A percentile compares a stretch with the other conserved stretches of the same genome.
phyloP scores from a whole-genome alignment of 2,113 vertebrate genomes.

The Hippopotamus amphibius region DNA sequence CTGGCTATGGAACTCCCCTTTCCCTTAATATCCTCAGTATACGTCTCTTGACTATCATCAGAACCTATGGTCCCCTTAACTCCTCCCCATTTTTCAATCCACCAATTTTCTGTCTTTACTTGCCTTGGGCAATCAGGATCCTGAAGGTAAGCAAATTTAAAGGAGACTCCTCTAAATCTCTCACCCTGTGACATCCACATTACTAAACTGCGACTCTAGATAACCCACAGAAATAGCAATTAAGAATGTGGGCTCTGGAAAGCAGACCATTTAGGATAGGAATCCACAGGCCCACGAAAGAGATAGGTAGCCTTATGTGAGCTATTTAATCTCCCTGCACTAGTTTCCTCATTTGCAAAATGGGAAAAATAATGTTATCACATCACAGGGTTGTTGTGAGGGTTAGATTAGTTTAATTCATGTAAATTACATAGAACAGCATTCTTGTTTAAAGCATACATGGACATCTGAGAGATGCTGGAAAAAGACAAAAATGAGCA shows the following conservation, averaged over 20 bases:
- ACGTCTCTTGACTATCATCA: background rate
- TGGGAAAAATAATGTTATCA: background rate
- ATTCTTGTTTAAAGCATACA: background rate
- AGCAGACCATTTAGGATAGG: background rate
- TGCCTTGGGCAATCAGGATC: background rate
- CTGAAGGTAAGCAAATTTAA: background rate
- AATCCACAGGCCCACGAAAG: background rate
- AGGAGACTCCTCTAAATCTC: background rate
- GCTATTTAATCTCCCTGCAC: background rate
- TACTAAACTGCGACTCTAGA: background rate
- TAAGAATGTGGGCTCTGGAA: background rate
- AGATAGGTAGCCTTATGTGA: background rate
- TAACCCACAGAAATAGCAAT: background rate
- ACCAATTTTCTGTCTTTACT: background rate
- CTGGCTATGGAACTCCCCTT: background rate
- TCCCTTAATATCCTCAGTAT: background rate
- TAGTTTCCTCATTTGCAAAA: background rate
- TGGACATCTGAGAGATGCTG: background rate
- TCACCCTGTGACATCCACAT: background rate
- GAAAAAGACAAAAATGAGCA: background rate
- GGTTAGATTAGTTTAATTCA: constrained; percentile 19
- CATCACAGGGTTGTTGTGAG: background rate
- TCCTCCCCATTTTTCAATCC: background rate
- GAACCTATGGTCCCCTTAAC: background rate
- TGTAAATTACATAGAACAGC: background rate